Percentiles rank a stretch among this genome's conserved stretches.
phyloP scores from a whole-genome alignment of 2,113 vertebrate genomes.

The Phyllostomus hastatus region DNA sequence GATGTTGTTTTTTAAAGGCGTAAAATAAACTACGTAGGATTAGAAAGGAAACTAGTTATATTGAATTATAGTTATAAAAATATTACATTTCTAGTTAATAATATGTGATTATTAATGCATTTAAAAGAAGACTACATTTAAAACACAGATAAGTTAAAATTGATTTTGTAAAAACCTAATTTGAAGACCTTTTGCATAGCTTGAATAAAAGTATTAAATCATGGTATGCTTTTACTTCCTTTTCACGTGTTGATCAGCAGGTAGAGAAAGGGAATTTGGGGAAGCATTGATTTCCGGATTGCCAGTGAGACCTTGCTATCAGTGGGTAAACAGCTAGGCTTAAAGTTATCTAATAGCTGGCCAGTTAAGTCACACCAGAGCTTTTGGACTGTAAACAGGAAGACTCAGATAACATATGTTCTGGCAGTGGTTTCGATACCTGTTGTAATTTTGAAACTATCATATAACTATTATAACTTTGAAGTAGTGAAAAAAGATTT shows the following conservation, averaged over 20 bases:
- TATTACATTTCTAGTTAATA: neutral
- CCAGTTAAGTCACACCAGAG: neutral
- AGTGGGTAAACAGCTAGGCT: neutral
- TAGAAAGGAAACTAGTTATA: neutral
- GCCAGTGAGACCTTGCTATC: neutral
- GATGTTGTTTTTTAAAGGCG: neutral
- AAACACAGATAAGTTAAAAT: constrained; percentile 18
- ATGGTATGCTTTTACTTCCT: neutral
- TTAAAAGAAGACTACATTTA: constrained; percentile 21
- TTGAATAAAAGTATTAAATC: constrained; percentile 27
- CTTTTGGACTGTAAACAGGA: neutral
- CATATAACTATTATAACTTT: neutral
- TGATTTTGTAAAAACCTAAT: neutral
- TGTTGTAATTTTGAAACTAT: neutral
- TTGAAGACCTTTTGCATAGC: neutral
- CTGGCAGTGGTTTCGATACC: neutral
- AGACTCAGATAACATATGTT: neutral
- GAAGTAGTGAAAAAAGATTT: neutral
- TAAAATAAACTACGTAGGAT: neutral
- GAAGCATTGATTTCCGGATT: neutral
- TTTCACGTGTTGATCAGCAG: neutral
- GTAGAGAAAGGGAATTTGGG: neutral
- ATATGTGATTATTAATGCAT: neutral
- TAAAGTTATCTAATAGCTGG: neutral
- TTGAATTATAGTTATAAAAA: neutral